These are phyloP conservation scores for Astyanax mexicanus DNA, from an alignment of 2,797 vertebrate species.

Conservation along the genomic window DNA sequence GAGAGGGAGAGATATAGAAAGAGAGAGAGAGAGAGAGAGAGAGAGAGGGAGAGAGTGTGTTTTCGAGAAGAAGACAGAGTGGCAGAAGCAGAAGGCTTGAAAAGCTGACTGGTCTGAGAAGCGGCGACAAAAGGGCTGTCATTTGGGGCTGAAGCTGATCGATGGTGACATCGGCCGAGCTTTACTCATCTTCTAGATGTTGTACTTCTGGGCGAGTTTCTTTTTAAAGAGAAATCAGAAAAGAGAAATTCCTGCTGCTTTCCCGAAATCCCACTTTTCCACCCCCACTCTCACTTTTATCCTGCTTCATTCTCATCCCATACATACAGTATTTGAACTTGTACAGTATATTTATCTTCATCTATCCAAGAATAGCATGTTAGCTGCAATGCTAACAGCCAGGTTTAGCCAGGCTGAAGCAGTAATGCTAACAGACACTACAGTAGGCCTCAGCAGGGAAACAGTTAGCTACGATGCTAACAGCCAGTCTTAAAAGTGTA, in stretches of 20 bases:
- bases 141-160: slow-evolving; percentile 30
- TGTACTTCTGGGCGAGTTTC: slow-evolving; percentile 15
- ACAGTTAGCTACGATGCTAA: no score
- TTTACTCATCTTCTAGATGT: slow-evolving; percentile 20
- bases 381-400: no score
- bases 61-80: slow-evolving; percentile 17
- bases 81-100: slow-evolving; percentile 19
- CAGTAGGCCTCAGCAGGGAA: no score
- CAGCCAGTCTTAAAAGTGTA: no score
- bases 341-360: no score
- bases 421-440: no score
- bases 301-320: no score
- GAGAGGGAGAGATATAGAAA: background rate
- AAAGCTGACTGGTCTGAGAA: slow-evolving; percentile 9
- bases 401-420: no score
- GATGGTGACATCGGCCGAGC: slow-evolving; percentile 23
- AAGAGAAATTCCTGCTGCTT: slow-evolving; percentile 2
- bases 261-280: slow-evolving; percentile 5
- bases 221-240: slow-evolving; percentile 23
- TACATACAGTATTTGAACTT: no score
- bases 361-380: no score
- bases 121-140: slow-evolving; percentile 28
- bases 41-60: background rate
- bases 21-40: slow-evolving; percentile 1
- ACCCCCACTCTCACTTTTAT: no score